Evolutionary conservation across 2,888 invertebrate genomes (phyloP).

Genomic region (Sinohyriopsis cumingii): DNA sequence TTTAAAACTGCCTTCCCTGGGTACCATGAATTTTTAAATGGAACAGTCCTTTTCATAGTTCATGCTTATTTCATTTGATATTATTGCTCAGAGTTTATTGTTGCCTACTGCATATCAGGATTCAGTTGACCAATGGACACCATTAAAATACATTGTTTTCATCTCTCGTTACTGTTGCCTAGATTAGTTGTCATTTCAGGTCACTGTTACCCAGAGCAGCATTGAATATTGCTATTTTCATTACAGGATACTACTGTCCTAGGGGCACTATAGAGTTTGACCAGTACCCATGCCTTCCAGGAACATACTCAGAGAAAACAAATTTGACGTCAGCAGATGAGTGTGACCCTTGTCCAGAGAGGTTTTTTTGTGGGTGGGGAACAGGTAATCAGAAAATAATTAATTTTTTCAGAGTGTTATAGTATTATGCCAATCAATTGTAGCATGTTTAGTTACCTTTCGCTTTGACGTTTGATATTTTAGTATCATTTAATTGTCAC

Average conservation of each 20-base stretch:
- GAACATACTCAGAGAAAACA: conserved; percentile 58
- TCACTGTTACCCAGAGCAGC: no score
- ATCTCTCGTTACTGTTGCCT: no score
- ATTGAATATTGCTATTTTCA: conserved; percentile 3
- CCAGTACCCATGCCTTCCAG: conserved; percentile 66
- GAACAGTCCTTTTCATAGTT: no score
- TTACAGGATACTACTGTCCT: conserved; percentile 67
- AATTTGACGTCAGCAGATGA: conserved; percentile 63
- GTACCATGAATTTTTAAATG: no score
- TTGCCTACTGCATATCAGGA: no score
- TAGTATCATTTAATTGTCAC: background rate
- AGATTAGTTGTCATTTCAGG: no score
- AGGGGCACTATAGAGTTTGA: conserved; percentile 58
- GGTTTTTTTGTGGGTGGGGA: conserved; percentile 62
- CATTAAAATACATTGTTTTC: no score
- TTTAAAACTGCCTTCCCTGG: no score
- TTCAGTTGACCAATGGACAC: no score
- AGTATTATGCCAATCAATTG: background rate
- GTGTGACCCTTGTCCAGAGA: conserved; percentile 65
- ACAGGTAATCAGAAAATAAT: conserved; percentile 42
- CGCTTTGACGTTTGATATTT: background rate
- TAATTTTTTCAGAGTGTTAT: background rate
- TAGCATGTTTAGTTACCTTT: conserved; percentile 15
- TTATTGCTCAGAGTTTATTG: no score
- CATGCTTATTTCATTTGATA: no score